Percentiles rank a stretch among this genome's conserved stretches.
Conservation (phyloP, 2,888 invertebrate genomes). For the Incurvaria masculella region DNA sequence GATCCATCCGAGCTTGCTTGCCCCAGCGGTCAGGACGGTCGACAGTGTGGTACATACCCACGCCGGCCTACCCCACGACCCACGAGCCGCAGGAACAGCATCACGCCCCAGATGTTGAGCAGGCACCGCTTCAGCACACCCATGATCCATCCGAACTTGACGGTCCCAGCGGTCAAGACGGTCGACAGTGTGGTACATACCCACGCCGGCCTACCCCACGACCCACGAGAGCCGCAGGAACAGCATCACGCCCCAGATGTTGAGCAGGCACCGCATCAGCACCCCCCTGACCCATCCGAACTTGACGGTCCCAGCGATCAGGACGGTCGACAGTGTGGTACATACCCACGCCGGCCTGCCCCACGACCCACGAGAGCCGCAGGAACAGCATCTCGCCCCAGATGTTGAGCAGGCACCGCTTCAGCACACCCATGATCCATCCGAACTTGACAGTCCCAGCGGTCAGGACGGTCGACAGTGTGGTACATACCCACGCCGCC, state of each 20-base stretch:
- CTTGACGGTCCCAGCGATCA: conserved; percentile 64
- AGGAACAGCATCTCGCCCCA: conserved; percentile 99
- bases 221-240: conserved; percentile 97
- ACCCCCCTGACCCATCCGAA: conserved; percentile 99
- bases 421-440: conserved; percentile 95
- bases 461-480: conserved; percentile 29
- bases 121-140: conserved; percentile 94
- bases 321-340: conserved; percentile 28
- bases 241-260: conserved; percentile 99
- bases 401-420: conserved; percentile 95
- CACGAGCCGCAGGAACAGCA: conserved; percentile 96
- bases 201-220: conserved; percentile 89
- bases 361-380: conserved; percentile 95
- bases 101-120: conserved; percentile 98
- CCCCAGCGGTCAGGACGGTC: conserved; percentile 38
- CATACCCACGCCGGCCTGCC: conserved; percentile 85
- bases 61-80: conserved; percentile 95
- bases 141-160: conserved; percentile 97
- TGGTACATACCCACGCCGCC: conserved; percentile 74
- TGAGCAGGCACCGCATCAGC: conserved; percentile 90
- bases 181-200: conserved; percentile 50
- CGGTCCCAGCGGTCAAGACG: conserved; percentile 44
- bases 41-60: conserved; percentile 62
- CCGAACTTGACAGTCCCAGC: conserved; percentile 81
- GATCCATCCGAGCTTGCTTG: conserved; percentile 88